Evolutionary conservation across 1,140 invertebrate species (phyloP), one percentile per base, ranked within the genome.

Genomic region (Meloidogyne chitwoodi): DNA sequence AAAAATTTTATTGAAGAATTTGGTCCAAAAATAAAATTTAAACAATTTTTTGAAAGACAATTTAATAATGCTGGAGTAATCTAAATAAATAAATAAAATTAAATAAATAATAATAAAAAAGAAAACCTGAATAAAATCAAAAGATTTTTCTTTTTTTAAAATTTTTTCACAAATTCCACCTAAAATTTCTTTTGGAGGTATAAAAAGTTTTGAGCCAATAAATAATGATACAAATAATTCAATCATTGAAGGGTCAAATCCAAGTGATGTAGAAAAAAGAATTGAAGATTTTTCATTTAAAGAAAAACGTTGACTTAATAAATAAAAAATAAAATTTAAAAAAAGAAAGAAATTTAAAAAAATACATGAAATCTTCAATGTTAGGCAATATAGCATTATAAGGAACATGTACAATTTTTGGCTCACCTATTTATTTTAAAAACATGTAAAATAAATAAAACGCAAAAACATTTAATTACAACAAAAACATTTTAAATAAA

Each of bases 161-260:
- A 24, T 70, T 19, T 10, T 14, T 19, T 74, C 24, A 27, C 14
- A 74, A 24, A 63, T n/a, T 16, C 64, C 29, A 16, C 29, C 29
- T 27, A 76, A n/a, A 64, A 44, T 22, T 65, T 41, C 27, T 10
- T 19, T 38, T 22, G 68, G 26, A 29, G 70, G 70, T 31, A 77
- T 75, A 12, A 77, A 12, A 14, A 77, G 29, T 61, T 77, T 29
- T 24, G 44, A 26, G 16, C 76, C 76, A 2, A 29, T 29, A 16
- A 11, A 14, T 6, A 77, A 22, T 19, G 70, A 74, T 16, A 67
- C 5, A 41, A 77, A 56, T 31, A 77, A 41, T 72, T 77, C 76
- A 16, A 77, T 41, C 61, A 77, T 65, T 56, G 76, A 77, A 19
- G 76, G 76, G 31, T 77, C 76, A 67, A 77, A 77, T 31, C 26